These are phyloP conservation scores for Carollia perspicillata DNA, from an alignment of 2,113 vertebrate species.

Conservation along the genomic window DNA sequence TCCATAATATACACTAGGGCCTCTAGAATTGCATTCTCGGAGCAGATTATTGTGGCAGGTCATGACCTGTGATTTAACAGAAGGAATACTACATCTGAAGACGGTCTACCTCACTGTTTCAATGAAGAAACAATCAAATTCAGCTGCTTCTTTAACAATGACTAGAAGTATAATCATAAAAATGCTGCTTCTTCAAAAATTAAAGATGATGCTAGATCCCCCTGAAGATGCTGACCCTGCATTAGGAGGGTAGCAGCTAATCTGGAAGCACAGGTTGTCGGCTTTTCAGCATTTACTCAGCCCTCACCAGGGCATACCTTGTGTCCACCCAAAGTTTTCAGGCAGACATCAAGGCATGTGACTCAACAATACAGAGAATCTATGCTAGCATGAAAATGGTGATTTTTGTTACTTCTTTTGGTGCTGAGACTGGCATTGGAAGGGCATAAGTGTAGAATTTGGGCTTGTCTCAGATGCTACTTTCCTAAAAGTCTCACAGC, in stretches of 20 bases:
- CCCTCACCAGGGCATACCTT: neutral
- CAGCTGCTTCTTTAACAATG: neutral
- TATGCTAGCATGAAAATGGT: neutral
- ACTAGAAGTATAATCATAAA: neutral
- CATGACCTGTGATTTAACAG: conserved; percentile 10
- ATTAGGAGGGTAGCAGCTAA: neutral
- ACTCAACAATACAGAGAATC: neutral
- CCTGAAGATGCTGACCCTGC: neutral
- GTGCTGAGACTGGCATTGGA: neutral
- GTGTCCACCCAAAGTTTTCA: neutral
- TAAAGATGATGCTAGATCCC: neutral
- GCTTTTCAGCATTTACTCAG: neutral
- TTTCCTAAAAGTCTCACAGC: neutral
- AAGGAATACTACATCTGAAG: conserved; percentile 14
- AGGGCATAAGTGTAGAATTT: neutral
- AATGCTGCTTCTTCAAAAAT: neutral
- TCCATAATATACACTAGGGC: conserved; percentile 21
- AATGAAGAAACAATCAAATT: neutral
- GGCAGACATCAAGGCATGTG: neutral
- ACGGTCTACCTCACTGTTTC: conserved; percentile 43
- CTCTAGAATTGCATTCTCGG: conserved; percentile 37
- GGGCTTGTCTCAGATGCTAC: neutral
- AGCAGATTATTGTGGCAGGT: conserved; percentile 50
- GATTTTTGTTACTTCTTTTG: neutral
- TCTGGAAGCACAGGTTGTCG: neutral